These are phyloP conservation scores for Prietella phreatophila DNA, from an alignment of 2,113 vertebrate species.

Conservation along the genomic window DNA sequence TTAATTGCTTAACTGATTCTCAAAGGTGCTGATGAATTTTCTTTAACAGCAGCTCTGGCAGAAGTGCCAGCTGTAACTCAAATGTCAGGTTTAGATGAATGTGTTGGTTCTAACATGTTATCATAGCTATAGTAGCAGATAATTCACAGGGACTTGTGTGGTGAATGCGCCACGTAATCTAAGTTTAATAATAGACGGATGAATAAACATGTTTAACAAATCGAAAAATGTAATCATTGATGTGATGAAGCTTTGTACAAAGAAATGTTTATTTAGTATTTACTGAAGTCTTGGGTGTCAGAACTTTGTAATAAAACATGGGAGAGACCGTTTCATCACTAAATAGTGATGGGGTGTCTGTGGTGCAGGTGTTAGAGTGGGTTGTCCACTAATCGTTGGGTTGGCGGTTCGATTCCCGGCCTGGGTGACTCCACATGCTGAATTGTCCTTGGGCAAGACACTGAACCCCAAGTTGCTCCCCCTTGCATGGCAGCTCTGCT, in stretches of 20 bases:
- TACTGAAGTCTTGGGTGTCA: not conserved
- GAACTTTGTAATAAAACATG: not conserved
- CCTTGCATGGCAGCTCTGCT: too few relatives aligned
- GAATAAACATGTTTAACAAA: not conserved
- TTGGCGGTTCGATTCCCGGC: too few relatives aligned
- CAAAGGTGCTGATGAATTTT: not conserved
- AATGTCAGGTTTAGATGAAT: not conserved
- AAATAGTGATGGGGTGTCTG: too few relatives aligned
- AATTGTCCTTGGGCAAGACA: too few relatives aligned
- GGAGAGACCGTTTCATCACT: too few relatives aligned
- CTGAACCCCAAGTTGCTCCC: too few relatives aligned
- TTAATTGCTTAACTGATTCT: not conserved
- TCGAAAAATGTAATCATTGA: not conserved
- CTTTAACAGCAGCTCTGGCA: not conserved
- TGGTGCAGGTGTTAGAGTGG: too few relatives aligned
- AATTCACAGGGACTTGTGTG: not conserved
- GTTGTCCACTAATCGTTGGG: too few relatives aligned
- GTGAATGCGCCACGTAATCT: too few relatives aligned
- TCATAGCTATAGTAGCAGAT: not conserved
- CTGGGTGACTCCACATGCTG: too few relatives aligned
- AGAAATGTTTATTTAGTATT: not conserved
- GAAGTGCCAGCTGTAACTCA: not conserved
- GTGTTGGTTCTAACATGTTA: not conserved
- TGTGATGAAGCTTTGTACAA: not conserved
- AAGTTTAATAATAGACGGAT: not conserved